A percentile compares a stretch with the other conserved stretches of the same genome.
These are phyloP conservation scores for Catalaphyllia jardinei DNA, from an alignment of 64 coral and sea anemone genomes.

Conservation along the genomic window DNA sequence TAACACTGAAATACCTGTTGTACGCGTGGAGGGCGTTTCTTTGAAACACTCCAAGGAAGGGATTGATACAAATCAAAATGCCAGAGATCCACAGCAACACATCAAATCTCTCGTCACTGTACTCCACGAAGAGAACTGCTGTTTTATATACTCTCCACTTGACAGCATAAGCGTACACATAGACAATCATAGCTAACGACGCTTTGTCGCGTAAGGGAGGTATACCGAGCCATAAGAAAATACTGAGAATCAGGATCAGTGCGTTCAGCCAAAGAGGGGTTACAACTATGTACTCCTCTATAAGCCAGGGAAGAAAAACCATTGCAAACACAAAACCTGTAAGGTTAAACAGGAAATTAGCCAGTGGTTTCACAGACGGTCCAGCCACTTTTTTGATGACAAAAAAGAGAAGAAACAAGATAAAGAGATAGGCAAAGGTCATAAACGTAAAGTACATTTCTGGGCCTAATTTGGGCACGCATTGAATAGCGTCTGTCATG, in stretches of 20 bases:
- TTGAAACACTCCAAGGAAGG: conserved; percentile 46
- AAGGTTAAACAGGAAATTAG: background rate
- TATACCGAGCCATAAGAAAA: conserved; percentile 71
- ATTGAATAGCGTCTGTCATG: background rate
- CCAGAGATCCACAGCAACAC: conserved; percentile 46
- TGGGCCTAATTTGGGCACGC: conserved; percentile 5
- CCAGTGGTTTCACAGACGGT: conserved; percentile 1
- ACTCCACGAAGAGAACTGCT: background rate
- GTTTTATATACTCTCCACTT: conserved; percentile 81
- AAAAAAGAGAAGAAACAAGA: conserved; percentile 9
- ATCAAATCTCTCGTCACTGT: background rate
- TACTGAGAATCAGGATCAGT: conserved; percentile 51
- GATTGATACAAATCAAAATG: conserved; percentile 56
- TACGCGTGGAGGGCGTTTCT: conserved; percentile 48
- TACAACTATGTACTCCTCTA: conserved; percentile 61
- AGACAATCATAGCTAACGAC: conserved; percentile 48
- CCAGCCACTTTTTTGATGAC: conserved; percentile 1
- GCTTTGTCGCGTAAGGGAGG: conserved; percentile 57
- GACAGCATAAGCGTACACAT: conserved; percentile 56
- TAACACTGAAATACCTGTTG: conserved; percentile 34
- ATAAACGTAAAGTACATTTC: conserved; percentile 7
- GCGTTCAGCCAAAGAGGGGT: conserved; percentile 65
- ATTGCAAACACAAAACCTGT: conserved; percentile 20
- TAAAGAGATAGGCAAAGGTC: background rate
- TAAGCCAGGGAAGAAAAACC: conserved; percentile 62